Evolutionary conservation across 2,888 invertebrate species (phyloP).

Genomic region (Lepidonotus clava): DNA sequence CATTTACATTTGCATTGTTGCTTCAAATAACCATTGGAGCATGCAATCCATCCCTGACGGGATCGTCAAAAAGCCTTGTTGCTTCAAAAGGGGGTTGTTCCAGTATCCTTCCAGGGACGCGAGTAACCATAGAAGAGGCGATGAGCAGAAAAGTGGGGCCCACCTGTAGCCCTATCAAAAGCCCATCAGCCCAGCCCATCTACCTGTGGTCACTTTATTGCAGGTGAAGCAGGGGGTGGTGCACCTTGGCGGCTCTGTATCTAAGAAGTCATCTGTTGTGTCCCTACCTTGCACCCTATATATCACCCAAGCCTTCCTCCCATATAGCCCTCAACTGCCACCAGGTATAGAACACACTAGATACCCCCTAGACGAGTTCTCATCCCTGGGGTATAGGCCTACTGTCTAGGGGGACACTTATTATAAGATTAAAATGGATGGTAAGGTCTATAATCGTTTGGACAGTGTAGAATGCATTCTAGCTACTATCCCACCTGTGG

Average conservation of each 20-base stretch:
- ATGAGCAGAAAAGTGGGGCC: neutral
- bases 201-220: conserved; percentile 11
- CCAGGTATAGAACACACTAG: neutral
- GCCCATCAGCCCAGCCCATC: neutral
- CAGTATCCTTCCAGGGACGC: neutral
- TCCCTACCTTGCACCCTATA: neutral
- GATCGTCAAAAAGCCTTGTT: neutral
- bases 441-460: no score
- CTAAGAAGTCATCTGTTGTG: conserved; percentile 14
- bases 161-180: neutral
- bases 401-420: no score
- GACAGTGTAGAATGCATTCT: no score
- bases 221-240: neutral
- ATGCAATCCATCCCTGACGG: neutral
- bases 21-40: neutral
- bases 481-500: no score
- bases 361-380: neutral
- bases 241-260: no score
- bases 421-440: no score
- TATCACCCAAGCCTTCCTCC: neutral
- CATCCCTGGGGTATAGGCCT: no score
- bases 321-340: neutral
- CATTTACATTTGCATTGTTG: neutral
- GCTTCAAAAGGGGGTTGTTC: no score
- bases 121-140: neutral